Conservation (phyloP, 2,797 vertebrate species). For the Tarsius wallacei region DNA sequence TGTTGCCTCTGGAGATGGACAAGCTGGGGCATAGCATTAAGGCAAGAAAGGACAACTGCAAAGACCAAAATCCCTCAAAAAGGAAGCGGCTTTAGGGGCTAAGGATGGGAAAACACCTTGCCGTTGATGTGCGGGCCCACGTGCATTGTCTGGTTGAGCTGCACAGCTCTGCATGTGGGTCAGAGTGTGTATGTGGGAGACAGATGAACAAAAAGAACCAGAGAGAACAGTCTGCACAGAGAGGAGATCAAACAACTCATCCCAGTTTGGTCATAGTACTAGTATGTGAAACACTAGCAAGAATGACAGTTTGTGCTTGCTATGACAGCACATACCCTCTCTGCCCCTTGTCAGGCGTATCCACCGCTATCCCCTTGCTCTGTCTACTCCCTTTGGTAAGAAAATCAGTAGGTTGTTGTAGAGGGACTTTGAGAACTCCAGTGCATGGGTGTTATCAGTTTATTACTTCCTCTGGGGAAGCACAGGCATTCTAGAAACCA, state of each 20-base stretch:
- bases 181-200: accelerated
- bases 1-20: conserved; percentile 50
- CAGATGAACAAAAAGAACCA: not conserved
- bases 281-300: too few species aligned
- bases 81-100: not conserved
- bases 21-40: conserved; percentile 23
- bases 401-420: not conserved
- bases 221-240: not conserved
- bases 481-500: not conserved
- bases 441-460: accelerated
- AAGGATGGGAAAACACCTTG: not conserved
- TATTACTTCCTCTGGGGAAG: not conserved
- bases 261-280: too few species aligned
- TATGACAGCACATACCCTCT: not conserved
- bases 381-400: not conserved
- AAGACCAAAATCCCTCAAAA: not conserved
- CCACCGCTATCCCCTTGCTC: not conserved
- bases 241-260: not conserved
- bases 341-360: not conserved
- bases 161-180: not conserved
- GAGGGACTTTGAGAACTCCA: not conserved
- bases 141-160: not conserved
- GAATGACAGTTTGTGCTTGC: not conserved
- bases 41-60: not conserved
- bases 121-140: not conserved